These are phyloP conservation scores for Hymenopus coronatus DNA, from an alignment of 2,888 invertebrate species.

Conservation along the genomic window DNA sequence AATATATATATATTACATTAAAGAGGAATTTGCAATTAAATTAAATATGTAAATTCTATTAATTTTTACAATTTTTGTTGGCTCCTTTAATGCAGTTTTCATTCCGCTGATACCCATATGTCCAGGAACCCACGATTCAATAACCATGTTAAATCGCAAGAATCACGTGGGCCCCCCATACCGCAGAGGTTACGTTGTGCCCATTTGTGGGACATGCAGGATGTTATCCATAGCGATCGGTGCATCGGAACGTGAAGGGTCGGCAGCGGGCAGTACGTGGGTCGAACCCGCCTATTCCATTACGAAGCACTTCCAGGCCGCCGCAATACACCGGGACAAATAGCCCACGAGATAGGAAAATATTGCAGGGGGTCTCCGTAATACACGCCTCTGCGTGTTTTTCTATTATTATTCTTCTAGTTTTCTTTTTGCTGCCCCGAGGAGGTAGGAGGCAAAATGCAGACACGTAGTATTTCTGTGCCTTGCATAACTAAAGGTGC, in stretches of 20 bases:
- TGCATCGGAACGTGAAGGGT: background rate
- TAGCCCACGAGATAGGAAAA: background rate
- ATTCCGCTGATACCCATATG: background rate
- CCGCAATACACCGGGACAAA: background rate
- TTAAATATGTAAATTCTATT: no score
- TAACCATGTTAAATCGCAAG: no score
- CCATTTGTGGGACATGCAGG: background rate
- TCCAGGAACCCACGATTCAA: background rate
- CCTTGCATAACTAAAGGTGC: background rate
- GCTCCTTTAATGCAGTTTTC: background rate
- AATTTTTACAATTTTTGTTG: no score
- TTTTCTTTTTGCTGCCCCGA: background rate
- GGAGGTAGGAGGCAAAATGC: background rate
- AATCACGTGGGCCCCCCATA: background rate
- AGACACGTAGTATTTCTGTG: background rate
- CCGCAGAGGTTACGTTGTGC: background rate
- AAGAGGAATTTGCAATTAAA: no score
- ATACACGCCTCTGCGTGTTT: background rate
- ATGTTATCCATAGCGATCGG: background rate
- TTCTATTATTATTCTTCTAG: background rate
- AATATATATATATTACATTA: no score
- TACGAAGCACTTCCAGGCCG: background rate
- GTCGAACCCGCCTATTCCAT: background rate
- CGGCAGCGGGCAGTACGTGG: background rate
- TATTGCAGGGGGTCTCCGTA: background rate